Percentiles rank a stretch among this genome's conserved stretches.
Evolutionary conservation across 2,113 vertebrate species (phyloP).

Genomic region (crab-eating macaque (Macaca fascicularis)): DNA sequence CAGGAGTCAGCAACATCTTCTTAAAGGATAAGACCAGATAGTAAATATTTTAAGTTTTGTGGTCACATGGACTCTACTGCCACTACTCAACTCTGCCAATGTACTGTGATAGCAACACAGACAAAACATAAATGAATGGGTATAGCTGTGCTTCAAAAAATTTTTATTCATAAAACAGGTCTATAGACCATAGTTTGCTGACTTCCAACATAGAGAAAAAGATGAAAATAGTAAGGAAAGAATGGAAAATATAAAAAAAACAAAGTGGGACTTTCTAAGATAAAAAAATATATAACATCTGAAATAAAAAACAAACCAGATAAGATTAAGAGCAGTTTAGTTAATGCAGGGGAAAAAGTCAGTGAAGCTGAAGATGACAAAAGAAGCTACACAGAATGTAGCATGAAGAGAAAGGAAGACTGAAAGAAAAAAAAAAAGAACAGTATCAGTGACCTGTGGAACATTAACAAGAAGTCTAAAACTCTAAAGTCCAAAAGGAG

Average conservation of each 20-base stretch:
- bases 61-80: neutral
- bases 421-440: neutral
- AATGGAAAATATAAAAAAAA: neutral
- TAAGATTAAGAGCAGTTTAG: neutral
- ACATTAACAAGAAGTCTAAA: neutral
- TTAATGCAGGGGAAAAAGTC: neutral
- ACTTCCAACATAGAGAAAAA: neutral
- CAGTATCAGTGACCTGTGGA: neutral
- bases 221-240: neutral
- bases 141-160: neutral
- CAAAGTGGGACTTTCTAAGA: neutral
- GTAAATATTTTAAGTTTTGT: neutral
- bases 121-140: neutral
- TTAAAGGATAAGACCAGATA: no score
- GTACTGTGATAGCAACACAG: neutral
- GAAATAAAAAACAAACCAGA: neutral
- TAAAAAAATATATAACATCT: neutral
- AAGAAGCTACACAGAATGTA: neutral
- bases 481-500: neutral
- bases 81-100: neutral
- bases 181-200: neutral
- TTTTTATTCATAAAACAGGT: neutral
- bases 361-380: neutral
- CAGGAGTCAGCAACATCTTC: neutral
- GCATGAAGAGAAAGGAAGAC: neutral